phyloP scores from a whole-genome alignment of 1,140 invertebrate species.

The Orchestia grillus region DNA sequence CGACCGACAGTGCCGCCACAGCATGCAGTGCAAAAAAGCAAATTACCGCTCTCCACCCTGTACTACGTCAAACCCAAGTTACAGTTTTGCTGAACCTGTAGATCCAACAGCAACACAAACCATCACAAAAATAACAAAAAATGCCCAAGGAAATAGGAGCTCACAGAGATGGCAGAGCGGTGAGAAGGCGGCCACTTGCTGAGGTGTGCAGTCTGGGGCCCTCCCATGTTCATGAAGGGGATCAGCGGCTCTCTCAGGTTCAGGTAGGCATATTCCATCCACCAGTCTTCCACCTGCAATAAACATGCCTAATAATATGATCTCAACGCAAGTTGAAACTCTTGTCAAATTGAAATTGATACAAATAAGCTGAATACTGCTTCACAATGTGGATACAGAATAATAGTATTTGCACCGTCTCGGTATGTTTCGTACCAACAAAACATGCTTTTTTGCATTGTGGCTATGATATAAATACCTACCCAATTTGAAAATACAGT shows the following conservation, averaged over 20 bases:
- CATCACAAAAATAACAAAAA: not conserved
- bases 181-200: not conserved
- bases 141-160: not conserved
- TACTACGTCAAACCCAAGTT: not conserved
- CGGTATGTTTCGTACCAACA: no score
- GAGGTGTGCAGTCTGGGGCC: conserved; percentile 12
- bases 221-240: conserved; percentile 14
- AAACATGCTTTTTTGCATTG: no score
- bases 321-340: not conserved
- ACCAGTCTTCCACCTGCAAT: conserved; percentile 22
- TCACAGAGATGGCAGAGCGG: not conserved
- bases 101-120: not conserved
- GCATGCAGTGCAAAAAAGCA: no score
- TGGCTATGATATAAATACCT: no score
- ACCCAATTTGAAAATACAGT: no score
- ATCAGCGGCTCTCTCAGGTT: not conserved
- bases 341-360: not conserved
- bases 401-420: no score
- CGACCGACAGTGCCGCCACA: no score
- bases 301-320: not conserved
- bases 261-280: conserved; percentile 28
- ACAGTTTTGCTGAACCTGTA: not conserved
- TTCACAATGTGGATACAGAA: no score
- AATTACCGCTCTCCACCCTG: no score
- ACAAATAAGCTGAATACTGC: no score